Conservation (phyloP, 2,888 invertebrate species). For the Nomada hirtipes region DNA sequence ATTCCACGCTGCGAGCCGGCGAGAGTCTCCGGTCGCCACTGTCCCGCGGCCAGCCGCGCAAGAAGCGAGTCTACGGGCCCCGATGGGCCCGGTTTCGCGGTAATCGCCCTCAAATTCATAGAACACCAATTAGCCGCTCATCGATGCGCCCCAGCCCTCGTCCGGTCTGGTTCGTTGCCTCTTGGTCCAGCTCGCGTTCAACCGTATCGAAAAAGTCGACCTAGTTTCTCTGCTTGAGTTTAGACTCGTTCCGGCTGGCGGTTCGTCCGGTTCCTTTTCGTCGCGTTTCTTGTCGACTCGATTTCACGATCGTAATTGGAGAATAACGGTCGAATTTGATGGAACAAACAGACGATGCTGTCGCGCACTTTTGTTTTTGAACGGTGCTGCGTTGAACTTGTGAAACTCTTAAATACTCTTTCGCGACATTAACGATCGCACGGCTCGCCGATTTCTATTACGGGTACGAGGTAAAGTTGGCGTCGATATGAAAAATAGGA, state of each 20-base stretch:
- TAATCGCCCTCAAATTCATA: constrained; percentile 83
- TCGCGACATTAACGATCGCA: too few species aligned
- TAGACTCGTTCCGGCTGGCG: constrained; percentile 67
- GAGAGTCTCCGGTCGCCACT: constrained; percentile 59
- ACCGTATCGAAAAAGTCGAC: constrained; percentile 71
- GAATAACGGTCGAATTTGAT: background rate
- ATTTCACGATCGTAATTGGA: background rate
- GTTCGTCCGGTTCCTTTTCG: constrained; percentile 64
- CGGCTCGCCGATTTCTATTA: constrained; percentile 51
- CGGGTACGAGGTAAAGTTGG: constrained; percentile 60
- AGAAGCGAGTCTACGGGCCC: constrained; percentile 72
- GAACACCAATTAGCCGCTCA: constrained; percentile 83
- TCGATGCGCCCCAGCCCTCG: constrained; percentile 67
- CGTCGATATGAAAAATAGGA: constrained; percentile 35
- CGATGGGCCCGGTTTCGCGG: constrained; percentile 80
- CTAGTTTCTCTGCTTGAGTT: constrained; percentile 73
- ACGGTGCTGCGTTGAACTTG: too few species aligned
- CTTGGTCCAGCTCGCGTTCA: constrained; percentile 22
- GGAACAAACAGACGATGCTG: background rate
- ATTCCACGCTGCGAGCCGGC: constrained; percentile 80
- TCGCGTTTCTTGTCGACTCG: background rate
- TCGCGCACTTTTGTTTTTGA: too few species aligned
- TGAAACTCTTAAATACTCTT: too few species aligned
- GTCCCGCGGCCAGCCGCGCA: constrained; percentile 61
- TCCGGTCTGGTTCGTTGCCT: constrained; percentile 34